These are phyloP conservation scores for Drosophila pseudoobscura DNA, from an alignment of 1,140 invertebrate species.

Conservation along the genomic window DNA sequence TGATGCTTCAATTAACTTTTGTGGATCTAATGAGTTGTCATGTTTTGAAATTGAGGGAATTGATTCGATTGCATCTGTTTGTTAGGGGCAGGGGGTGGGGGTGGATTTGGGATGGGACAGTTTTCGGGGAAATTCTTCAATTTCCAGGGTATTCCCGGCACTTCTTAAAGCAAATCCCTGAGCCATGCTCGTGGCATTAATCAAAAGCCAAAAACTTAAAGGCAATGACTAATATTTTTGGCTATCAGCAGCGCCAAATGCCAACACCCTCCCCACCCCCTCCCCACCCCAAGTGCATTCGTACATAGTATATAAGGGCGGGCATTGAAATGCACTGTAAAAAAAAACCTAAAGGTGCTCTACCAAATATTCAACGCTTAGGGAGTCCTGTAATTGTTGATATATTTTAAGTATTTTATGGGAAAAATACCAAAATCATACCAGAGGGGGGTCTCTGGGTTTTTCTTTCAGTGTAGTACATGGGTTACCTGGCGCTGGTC, in stretches of 20 bases:
- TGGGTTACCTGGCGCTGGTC: conserved; percentile 44
- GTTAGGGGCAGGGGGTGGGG: background rate
- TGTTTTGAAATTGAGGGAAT: conserved; percentile 40
- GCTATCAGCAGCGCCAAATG: conserved; percentile 67
- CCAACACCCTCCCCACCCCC: conserved; percentile 24
- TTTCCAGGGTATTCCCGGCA: too few relatives aligned
- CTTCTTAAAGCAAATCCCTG: conserved; percentile 1
- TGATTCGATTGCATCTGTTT: conserved; percentile 42
- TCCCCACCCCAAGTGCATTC: conserved; percentile 22
- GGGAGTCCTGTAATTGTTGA: too few relatives aligned
- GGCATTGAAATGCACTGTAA: conserved; percentile 5
- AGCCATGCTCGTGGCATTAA: conserved; percentile 26
- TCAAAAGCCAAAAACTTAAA: conserved; percentile 61
- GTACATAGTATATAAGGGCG: conserved; percentile 6
- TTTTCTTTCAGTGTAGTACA: conserved; percentile 26
- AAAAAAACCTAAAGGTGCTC: too few relatives aligned
- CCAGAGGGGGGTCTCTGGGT: too few relatives aligned
- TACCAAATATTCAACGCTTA: too few relatives aligned
- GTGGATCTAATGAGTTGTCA: conserved; percentile 50
- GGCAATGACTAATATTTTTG: conserved; percentile 74
- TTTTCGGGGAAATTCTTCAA: too few relatives aligned
- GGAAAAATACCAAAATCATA: too few relatives aligned
- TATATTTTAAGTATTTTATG: too few relatives aligned
- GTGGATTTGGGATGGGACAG: too few relatives aligned
- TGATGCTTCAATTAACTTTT: conserved; percentile 50